phyloP scores from a whole-genome alignment of 2,113 vertebrate species.

The Thinocorus orbignyianus region DNA sequence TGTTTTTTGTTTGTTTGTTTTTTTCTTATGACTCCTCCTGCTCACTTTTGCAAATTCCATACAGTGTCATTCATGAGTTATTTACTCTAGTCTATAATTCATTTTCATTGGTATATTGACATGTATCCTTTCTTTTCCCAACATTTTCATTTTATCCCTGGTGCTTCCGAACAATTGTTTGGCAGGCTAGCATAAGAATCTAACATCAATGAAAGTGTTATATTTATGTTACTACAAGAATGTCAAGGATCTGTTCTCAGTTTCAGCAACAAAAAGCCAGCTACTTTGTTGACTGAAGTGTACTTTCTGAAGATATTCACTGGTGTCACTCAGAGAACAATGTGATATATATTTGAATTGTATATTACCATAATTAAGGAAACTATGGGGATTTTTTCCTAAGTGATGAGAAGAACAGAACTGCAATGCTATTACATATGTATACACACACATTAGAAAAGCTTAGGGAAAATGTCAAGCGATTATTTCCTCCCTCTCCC shows the following conservation, averaged over 20 bases:
- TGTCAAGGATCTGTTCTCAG: background rate
- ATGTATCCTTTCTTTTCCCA: background rate
- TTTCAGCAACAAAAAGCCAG: background rate
- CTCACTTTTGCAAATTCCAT: background rate
- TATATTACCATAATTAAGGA: background rate
- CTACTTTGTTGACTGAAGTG: background rate
- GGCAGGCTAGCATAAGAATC: background rate
- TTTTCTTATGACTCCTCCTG: background rate
- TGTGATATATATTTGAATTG: background rate
- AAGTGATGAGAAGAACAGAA: background rate
- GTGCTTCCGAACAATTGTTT: background rate
- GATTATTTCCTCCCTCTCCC: background rate
- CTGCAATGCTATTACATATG: background rate
- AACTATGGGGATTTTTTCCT: background rate
- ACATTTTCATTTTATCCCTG: background rate
- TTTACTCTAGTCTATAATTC: background rate
- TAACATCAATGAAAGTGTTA: background rate
- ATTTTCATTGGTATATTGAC: background rate
- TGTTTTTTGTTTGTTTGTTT: no score
- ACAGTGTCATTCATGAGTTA: background rate
- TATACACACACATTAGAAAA: background rate
- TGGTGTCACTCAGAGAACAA: background rate
- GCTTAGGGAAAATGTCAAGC: background rate
- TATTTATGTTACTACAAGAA: background rate
- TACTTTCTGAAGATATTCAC: background rate